phyloP scores from a whole-genome alignment of 2,797 vertebrate species.

The Cottoperca gobio region DNA sequence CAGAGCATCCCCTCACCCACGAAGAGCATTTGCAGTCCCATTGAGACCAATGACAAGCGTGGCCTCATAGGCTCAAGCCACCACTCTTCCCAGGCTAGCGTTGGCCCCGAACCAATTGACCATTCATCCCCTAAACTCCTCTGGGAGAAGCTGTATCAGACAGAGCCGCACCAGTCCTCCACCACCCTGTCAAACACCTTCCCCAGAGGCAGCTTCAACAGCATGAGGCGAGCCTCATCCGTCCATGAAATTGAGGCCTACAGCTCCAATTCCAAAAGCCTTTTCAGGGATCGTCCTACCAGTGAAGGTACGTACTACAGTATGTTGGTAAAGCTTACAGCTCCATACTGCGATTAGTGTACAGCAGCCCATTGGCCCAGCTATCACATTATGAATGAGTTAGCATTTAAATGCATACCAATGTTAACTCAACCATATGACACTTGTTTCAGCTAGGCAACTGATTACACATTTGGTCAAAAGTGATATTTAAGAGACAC shows the following conservation, averaged over 20 bases:
- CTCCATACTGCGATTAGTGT: not conserved
- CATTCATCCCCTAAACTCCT: conserved; percentile 95
- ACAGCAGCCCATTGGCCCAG: not conserved
- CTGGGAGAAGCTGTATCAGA: conserved; percentile 91
- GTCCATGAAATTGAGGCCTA: conserved; percentile 97
- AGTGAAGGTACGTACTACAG: conserved; percentile 90
- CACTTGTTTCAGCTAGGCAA: not conserved
- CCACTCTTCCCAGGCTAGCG: conserved; percentile 90
- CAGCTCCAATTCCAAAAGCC: conserved; percentile 89
- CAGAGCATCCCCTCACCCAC: conserved; percentile 94
- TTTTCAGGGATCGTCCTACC: conserved; percentile 92
- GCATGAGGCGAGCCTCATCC: conserved; percentile 95
- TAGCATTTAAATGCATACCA: not conserved
- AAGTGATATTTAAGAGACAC: not conserved
- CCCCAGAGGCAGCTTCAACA: conserved; percentile 92
- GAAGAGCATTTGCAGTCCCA: conserved; percentile 93
- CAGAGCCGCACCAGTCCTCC: conserved; percentile 89
- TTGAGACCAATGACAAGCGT: conserved; percentile 93
- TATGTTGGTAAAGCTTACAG: not conserved
- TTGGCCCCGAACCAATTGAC: conserved; percentile 91
- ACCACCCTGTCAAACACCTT: conserved; percentile 90
- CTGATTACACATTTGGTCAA: not conserved
- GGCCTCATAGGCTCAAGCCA: conserved; percentile 93
- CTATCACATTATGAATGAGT: not conserved
- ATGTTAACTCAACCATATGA: not conserved